Conservation (phyloP, 2,797 vertebrate genomes). For the Choloepus didactylus region DNA sequence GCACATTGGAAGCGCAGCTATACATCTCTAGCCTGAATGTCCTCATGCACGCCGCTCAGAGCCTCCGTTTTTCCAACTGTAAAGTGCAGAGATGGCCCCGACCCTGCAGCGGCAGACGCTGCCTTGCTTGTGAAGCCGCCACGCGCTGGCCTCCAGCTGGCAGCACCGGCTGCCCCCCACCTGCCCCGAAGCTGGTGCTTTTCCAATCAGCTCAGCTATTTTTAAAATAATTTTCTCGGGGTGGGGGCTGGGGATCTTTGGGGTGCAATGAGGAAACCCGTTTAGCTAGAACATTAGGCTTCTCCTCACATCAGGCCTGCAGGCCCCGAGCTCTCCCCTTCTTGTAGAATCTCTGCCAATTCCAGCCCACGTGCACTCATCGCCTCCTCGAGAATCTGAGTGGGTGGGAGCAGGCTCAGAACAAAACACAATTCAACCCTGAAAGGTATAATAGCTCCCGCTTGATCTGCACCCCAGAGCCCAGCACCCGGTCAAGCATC, state of each 20-base stretch:
- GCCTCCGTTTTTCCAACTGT: neutral
- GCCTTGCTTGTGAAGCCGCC: neutral
- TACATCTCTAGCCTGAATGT: neutral
- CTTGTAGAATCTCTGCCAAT: fast-evolving
- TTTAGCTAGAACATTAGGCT: fast-evolving
- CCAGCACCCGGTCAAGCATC: no score
- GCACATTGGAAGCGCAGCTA: fast-evolving
- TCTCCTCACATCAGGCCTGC: neutral
- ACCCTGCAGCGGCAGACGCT: neutral
- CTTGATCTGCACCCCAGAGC: neutral
- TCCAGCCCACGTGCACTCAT: neutral
- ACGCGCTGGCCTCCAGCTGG: neutral
- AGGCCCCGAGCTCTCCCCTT: fast-evolving
- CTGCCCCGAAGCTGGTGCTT: fast-evolving
- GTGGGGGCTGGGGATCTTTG: neutral
- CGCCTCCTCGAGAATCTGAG: neutral
- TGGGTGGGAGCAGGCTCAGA: neutral
- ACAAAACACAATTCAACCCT: neutral
- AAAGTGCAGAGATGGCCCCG: neutral
- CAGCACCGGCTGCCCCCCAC: neutral
- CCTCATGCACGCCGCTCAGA: neutral
- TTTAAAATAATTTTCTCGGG: neutral
- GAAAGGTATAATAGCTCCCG: neutral
- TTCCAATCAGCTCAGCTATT: neutral
- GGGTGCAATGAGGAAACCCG: neutral